Evolutionary conservation across 2,113 vertebrate species (phyloP), one percentile per base, ranked within the genome.

Genomic region (Macaca fascicularis): DNA sequence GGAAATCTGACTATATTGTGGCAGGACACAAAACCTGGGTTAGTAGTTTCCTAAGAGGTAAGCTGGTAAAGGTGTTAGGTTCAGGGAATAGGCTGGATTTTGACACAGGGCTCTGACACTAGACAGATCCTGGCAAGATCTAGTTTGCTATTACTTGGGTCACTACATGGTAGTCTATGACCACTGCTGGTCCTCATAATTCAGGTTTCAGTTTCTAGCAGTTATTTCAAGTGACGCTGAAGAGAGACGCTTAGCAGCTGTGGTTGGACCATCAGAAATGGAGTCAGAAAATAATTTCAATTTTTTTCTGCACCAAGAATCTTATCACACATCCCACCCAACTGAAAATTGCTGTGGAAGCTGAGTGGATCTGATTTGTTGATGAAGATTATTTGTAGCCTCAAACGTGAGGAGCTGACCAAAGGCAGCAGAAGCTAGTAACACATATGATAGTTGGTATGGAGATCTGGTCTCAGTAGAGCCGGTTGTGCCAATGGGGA

Each of bases 361-460:
- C 19, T 48, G 11, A 64, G 13, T 55, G 17, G 67, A 25, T 55
- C 30, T 72, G 74, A 80, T 23, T 85, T 1, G 1, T 70, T 86
- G 67, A 76, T 82, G 22, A 25, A 76, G 22, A 59, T 52, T 70
- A 40, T 38, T 64, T 81, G 30, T 81, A 19, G 11, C 5, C 74
- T 94, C 57, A 30, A n/a, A 76, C 2, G 11, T 7, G 57, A 93
- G 35, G 5, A 76, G n/a, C 5, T 88, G 50, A 13, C 9, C 11
- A 81, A 94, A 94, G 30, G 40, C 43, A n/a, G 27, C 59, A 93
- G 82, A 81, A 67, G 75, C 30, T 35, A n/a, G 32, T 90, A 14
- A 52, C 25, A 72, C 13, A 16, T 17, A 43, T 22, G 20, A 25
- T 43, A 38, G 40, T 32, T 85, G 19, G 1, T 52, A 16, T 4